Evolutionary conservation across 2,797 vertebrate genomes (phyloP), one percentile per base, ranked within the genome.

Genomic region (Brachymystax lenok): DNA sequence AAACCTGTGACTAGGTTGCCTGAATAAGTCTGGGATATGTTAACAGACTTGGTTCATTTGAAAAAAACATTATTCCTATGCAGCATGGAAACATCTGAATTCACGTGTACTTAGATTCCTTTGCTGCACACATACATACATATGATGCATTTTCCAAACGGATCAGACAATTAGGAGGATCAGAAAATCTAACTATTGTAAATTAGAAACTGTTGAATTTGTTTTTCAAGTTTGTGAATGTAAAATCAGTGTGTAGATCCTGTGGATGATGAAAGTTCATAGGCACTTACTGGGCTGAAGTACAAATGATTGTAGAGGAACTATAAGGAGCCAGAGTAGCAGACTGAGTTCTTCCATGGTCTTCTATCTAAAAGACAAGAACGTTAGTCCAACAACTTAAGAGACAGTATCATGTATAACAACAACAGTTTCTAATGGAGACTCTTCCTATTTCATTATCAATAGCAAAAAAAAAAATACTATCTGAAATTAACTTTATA

Each of bases 271-370:
- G 50, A 69, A n/a, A 24, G 7, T 21, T 63, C 21, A 63, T 1
- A 63, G 0, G n/a, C 24, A 93, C 93, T 93, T 84, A 94, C 94
- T 81, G 54, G 90, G 75, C 71, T 88, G 88, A 46, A 88, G 67
- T 2, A 78, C 50, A 0, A 82, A 68, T 27, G 91, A 84, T 82
- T 87, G 80, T 77, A 80, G 86, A 66, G 82, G 74, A 64, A 83
- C 76, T 24, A 73, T 76, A 46, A 88, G 56, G 54, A 88, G 19
- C 71, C 87, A 12, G 2, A 94, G 76, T 75, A 92, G 64, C 66
- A 92, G 35, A 12, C 73, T 40, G 30, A 88, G 28, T 0, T 46
- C n/a, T n/a, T 91, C 78, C 92, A 94, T 94, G 79, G 86, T 87
- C 72, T 78, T 87, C 21, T 56, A 24, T 90, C 80, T 10, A 17